Percentiles rank a stretch among this genome's conserved stretches.
phyloP scores from a whole-genome alignment of 2,113 vertebrate genomes.

The Protobothrops flavoviridis region DNA sequence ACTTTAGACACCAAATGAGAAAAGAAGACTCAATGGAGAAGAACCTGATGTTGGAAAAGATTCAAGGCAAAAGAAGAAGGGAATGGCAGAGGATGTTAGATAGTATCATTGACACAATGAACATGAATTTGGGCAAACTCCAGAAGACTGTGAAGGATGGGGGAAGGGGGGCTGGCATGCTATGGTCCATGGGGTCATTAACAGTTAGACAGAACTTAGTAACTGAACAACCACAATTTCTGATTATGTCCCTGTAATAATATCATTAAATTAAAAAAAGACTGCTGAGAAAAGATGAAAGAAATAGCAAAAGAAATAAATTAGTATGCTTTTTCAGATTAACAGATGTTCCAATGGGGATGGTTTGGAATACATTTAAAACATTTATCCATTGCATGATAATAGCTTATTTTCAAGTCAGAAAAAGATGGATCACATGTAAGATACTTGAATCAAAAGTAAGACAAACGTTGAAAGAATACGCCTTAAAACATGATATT shows the following conservation, averaged over 20 bases:
- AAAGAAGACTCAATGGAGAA: background rate
- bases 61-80: background rate
- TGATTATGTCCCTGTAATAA: background rate
- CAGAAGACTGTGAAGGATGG: background rate
- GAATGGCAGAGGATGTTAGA: background rate
- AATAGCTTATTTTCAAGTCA: background rate
- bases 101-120: background rate
- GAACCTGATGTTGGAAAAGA: background rate
- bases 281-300: background rate
- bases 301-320: background rate
- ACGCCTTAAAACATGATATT: background rate
- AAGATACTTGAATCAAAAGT: background rate
- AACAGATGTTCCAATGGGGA: background rate
- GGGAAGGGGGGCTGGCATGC: no score
- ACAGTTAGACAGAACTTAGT: background rate
- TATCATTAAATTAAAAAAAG: background rate
- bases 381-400: background rate
- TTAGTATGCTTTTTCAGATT: background rate
- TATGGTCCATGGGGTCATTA: background rate
- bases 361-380: background rate
- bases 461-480: background rate
- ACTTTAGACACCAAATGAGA: background rate
- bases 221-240: background rate
- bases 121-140: background rate
- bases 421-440: background rate